These are phyloP conservation scores for Manis crassicaudata DNA, from an alignment of 2,797 vertebrate species.

Conservation along the genomic window DNA sequence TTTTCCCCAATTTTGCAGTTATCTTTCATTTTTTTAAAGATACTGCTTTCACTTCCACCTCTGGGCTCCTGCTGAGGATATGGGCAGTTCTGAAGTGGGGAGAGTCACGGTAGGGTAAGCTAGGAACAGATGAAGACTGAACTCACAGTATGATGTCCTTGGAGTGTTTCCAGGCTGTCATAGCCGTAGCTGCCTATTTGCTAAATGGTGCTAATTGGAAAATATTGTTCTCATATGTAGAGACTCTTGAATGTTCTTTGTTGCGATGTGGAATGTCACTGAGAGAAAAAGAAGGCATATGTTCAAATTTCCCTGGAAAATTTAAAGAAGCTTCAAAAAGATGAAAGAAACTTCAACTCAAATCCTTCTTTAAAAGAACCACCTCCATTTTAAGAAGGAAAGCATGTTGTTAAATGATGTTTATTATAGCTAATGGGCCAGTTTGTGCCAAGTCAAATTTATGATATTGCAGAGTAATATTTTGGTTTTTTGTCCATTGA, in stretches of 20 bases:
- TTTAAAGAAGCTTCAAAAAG: conserved; percentile 33
- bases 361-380: background rate
- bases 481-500: background rate
- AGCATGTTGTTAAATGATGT: background rate
- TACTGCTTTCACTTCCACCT: background rate
- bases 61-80: background rate
- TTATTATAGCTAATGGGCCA: background rate
- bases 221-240: background rate
- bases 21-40: background rate
- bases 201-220: background rate
- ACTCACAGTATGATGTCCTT: background rate
- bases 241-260: background rate
- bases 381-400: background rate
- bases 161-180: background rate
- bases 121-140: background rate
- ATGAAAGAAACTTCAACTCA: background rate
- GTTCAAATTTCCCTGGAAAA: background rate
- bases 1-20: background rate
- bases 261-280: conserved; percentile 10
- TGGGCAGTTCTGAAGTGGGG: background rate
- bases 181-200: background rate
- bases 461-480: background rate
- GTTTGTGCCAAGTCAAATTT: background rate
- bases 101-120: background rate
- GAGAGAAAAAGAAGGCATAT: background rate